Conservation (phyloP, 2,888 invertebrate genomes). For the Cordilura impudica region DNA sequence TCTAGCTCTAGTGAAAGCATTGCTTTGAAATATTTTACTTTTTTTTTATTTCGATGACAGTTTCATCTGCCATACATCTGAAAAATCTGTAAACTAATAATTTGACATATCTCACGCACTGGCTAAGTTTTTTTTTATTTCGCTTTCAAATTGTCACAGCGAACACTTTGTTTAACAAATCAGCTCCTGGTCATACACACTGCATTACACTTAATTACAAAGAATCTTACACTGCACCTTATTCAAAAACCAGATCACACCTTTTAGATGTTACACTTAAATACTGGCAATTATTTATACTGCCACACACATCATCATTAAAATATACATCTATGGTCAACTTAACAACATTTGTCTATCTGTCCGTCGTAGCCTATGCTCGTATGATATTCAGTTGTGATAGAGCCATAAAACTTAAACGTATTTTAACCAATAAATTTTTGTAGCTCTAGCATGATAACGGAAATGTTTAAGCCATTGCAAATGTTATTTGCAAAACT, state of each 20-base stretch:
- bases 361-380: neutral
- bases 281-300: conserved; percentile 25
- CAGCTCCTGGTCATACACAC: conserved; percentile 46
- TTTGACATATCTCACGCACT: neutral
- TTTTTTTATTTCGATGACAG: too few relatives aligned
- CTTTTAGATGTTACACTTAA: conserved; percentile 43
- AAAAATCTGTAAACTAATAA: too few relatives aligned
- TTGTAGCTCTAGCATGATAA: conserved; percentile 11
- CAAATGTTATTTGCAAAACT: conserved; percentile 9
- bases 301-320: conserved; percentile 56
- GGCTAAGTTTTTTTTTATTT: too few relatives aligned
- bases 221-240: conserved; percentile 43
- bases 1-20: too few relatives aligned
- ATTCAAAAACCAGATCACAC: conserved; percentile 59
- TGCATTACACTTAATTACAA: conserved; percentile 41
- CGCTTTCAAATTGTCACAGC: too few relatives aligned
- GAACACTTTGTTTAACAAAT: too few relatives aligned
- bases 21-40: too few relatives aligned
- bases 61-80: too few relatives aligned
- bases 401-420: conserved; percentile 24
- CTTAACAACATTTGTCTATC: conserved; percentile 8
- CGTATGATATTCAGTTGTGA: neutral
- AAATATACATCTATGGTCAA: conserved; percentile 61
- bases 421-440: conserved; percentile 33
- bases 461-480: conserved; percentile 11